A percentile compares a stretch with the other conserved stretches of the same genome.
Conservation (phyloP, 2,888 invertebrate species). For the Oasisia sp. region DNA sequence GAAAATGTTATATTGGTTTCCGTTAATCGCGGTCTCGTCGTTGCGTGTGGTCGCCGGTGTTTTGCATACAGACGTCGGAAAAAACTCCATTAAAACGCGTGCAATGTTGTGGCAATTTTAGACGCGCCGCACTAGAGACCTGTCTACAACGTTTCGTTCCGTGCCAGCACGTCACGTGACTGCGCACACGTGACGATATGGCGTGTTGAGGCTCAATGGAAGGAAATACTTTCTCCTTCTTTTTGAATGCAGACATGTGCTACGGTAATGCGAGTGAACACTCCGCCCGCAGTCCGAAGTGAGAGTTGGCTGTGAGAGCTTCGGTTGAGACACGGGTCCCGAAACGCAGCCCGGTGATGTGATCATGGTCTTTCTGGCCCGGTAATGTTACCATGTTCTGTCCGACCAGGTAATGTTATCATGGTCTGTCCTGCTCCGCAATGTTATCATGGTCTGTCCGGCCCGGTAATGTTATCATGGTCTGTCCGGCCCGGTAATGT, state of each 20-base stretch:
- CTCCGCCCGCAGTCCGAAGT: background rate
- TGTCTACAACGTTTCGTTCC: background rate
- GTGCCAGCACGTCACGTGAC: background rate
- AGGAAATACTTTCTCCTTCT: no score
- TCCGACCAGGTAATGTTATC: background rate
- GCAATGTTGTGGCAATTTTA: background rate
- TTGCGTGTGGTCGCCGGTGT: background rate
- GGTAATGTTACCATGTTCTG: background rate
- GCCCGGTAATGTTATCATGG: background rate
- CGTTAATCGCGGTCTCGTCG: background rate
- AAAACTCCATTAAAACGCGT: background rate
- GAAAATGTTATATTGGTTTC: background rate
- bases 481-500: background rate
- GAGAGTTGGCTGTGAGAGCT: background rate
- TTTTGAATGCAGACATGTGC: no score
- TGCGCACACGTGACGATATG: background rate
- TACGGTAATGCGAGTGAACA: background rate
- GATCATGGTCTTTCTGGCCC: background rate
- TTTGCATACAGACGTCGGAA: slow-evolving; percentile 1
- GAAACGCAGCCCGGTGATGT: no score
- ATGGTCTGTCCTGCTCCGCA: background rate
- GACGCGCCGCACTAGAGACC: background rate
- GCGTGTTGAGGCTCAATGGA: no score
- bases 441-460: background rate
- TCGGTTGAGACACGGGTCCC: background rate